Conservation (phyloP, 1,140 invertebrate species). For the Tetranychus urticae region DNA sequence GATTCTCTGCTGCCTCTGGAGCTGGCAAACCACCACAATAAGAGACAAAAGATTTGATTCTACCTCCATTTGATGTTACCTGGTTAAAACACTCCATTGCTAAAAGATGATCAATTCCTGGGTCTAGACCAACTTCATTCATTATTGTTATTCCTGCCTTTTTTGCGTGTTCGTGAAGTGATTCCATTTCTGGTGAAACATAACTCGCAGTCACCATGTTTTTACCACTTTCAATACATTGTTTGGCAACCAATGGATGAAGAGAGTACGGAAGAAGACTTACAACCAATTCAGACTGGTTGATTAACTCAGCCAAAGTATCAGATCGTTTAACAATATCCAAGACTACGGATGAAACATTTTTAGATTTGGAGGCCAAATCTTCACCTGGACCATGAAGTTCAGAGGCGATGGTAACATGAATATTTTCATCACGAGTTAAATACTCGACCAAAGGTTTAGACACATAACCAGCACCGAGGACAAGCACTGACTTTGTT, state of each 20-base stretch:
- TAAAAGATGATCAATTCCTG: conserved; percentile 88
- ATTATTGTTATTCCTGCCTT: conserved; percentile 67
- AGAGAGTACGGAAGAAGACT: conserved; percentile 78
- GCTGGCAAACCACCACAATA: conserved; percentile 91
- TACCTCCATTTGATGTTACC: conserved; percentile 41
- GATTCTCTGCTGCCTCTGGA: conserved; percentile 79
- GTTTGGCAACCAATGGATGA: conserved; percentile 53
- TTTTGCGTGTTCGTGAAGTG: conserved; percentile 48
- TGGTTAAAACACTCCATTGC: conserved; percentile 93
- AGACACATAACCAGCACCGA: conserved; percentile 86
- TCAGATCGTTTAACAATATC: conserved; percentile 45
- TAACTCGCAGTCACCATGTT: conserved; percentile 96
- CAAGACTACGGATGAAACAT: conserved; percentile 54
- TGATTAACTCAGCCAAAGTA: conserved; percentile 41
- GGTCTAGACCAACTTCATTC: conserved; percentile 90
- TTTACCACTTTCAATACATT: conserved; percentile 56
- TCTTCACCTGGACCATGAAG: conserved; percentile 40
- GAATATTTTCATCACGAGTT: conserved; percentile 45
- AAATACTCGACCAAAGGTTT: conserved; percentile 74
- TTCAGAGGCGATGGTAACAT: conserved; percentile 40
- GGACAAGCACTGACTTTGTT: conserved; percentile 41
- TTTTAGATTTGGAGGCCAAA: conserved; percentile 44
- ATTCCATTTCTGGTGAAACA: conserved; percentile 51
- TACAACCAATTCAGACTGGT: conserved; percentile 50
- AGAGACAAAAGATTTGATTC: conserved; percentile 74